A percentile compares a stretch with the other conserved stretches of the same genome.
These are phyloP conservation scores for Leptinotarsa tumamoca DNA, from an alignment of 2,888 invertebrate genomes.

Conservation along the genomic window DNA sequence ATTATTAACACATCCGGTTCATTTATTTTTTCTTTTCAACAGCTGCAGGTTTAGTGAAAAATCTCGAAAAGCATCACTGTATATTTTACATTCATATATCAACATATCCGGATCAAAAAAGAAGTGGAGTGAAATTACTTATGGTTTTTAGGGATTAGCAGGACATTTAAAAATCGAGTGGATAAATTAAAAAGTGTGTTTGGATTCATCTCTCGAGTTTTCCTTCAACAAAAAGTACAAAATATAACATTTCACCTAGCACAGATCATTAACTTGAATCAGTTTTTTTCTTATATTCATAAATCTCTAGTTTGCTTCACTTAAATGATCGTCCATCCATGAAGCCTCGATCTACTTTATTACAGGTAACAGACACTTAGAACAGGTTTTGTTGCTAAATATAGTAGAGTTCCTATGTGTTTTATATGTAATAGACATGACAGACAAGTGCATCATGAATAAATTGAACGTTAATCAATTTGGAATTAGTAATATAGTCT, in stretches of 20 bases:
- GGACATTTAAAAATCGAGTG: background rate
- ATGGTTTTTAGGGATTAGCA: background rate
- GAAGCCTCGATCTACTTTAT: constrained; percentile 8
- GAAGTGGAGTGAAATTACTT: background rate
- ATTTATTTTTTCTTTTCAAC: no score
- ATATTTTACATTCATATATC: no score
- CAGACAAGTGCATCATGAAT: background rate
- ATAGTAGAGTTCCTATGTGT: constrained; percentile 2
- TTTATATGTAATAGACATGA: constrained; percentile 3
- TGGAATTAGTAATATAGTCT: background rate
- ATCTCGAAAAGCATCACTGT: background rate
- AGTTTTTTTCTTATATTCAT: background rate
- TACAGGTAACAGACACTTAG: background rate
- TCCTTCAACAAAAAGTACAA: background rate
- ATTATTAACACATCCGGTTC: no score
- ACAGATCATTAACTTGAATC: background rate
- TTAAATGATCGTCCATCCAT: background rate
- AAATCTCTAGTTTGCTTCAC: background rate
- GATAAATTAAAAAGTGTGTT: background rate
- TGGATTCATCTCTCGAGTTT: background rate
- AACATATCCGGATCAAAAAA: no score
- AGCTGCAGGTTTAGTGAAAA: background rate
- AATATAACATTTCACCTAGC: background rate
- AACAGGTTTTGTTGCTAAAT: constrained; percentile 9
- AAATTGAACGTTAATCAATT: background rate